Conservation (phyloP, 2,888 invertebrate species). For the Spodoptera picta region DNA sequence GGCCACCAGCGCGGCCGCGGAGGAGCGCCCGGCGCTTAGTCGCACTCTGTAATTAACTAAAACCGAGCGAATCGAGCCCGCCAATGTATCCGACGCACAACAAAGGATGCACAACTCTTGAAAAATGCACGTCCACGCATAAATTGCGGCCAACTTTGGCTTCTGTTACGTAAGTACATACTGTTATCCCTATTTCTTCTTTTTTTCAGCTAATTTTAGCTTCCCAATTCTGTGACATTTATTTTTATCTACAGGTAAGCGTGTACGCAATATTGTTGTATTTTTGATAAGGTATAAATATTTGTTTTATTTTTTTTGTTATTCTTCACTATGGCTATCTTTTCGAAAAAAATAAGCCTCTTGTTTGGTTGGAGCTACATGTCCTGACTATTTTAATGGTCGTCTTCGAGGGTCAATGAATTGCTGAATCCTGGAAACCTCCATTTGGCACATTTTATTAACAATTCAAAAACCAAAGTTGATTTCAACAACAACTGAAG, state of each 20-base stretch:
- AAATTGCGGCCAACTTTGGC: constrained; percentile 59
- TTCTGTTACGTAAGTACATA: constrained; percentile 57
- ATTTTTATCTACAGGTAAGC: constrained; percentile 5
- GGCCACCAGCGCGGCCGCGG: constrained; percentile 77
- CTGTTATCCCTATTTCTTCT: constrained; percentile 43
- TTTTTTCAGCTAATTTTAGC: constrained; percentile 43
- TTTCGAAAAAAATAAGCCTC: too few relatives aligned
- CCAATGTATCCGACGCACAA: constrained; percentile 67
- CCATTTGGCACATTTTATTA: too few relatives aligned
- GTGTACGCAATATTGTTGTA: too few relatives aligned
- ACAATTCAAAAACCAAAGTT: too few relatives aligned
- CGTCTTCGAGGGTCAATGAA: too few relatives aligned
- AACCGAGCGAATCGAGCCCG: constrained; percentile 69
- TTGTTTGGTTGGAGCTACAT: too few relatives aligned
- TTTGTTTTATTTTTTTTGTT: too few relatives aligned
- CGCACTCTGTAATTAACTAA: constrained; percentile 86
- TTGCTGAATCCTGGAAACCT: too few relatives aligned
- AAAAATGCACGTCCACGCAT: constrained; percentile 73
- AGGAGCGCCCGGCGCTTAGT: constrained; percentile 73
- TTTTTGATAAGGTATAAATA: too few relatives aligned
- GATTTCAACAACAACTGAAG: too few relatives aligned
- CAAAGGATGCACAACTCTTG: constrained; percentile 72
- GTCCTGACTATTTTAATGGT: too few relatives aligned
- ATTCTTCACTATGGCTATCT: too few relatives aligned
- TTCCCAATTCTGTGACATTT: constrained; percentile 18